Evolutionary conservation across 2,888 invertebrate genomes (phyloP), one percentile per base, ranked within the genome.

Genomic region (Plemyria rubiginata): DNA sequence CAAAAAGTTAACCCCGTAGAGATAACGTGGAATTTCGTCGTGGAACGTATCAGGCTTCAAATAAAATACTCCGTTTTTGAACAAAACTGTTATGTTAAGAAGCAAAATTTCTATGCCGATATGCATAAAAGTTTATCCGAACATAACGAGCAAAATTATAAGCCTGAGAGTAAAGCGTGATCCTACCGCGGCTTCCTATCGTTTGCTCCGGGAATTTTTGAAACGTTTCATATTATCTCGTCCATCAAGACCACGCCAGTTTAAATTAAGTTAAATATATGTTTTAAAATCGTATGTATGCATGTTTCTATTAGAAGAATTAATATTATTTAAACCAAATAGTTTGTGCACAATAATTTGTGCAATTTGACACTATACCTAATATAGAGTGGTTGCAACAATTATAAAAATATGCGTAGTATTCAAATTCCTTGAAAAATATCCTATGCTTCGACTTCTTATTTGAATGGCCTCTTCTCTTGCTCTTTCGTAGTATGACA

Each of bases 241-340:
- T 43, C 4, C 13, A 15, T 56, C 28, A 62, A 74, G 68, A 73
- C 68, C 71, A 67, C 68, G 67, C 66, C 68, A 73, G 70, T 46
- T 46, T 41, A 38, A 73, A 70, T 46, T 46, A n/a, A 9, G 36
- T 11, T 38, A 2, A 38, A 38, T n/a, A 43, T 16, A 45, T 11
- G 9, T 45, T 16, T 9, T 45, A 45, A 45, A 45, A 45, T 45
- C n/a, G 13, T 40, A 6, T 12, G 40, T 40, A n/a, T 40, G 8
- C 16, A 43, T 65, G 76, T 79, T 77, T 76, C 71, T 78, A 73
- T 68, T 72, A 76, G 75, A 75, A 69, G 73, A 32, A 32, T 32
- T 72, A 73, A 75, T 73, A 68, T 73, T 77, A 76, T 73, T 73
- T 70, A 77, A 79, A 83, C 83, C 83, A 84, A 84, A 84, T 82